Evolutionary conservation across 1,140 invertebrate genomes (phyloP).

Genomic region (Aphaenogaster floridana): DNA sequence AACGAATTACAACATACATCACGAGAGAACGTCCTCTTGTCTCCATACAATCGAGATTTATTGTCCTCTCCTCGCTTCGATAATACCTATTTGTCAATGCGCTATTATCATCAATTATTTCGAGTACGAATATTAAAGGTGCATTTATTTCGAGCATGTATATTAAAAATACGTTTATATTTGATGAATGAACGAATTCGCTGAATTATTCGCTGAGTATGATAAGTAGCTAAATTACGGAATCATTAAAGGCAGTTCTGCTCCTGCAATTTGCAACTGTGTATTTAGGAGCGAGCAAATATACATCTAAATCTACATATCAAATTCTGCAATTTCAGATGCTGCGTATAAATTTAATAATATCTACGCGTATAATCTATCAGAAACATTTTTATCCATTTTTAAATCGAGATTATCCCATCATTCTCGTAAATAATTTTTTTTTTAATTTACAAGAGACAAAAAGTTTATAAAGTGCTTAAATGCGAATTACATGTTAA

Average conservation of each 20-base stretch:
- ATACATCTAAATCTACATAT: background rate
- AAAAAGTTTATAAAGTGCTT: background rate
- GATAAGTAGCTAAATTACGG: background rate
- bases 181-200: background rate
- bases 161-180: background rate
- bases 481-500: background rate
- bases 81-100: background rate
- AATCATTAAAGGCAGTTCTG: background rate
- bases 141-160: background rate
- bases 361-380: background rate
- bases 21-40: background rate
- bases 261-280: background rate
- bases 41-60: constrained; percentile 11
- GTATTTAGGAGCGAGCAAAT: background rate
- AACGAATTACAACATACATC: constrained; percentile 29
- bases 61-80: background rate
- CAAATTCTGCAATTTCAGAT: background rate
- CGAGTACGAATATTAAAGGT: constrained; percentile 9
- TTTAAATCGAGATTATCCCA: background rate
- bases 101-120: background rate
- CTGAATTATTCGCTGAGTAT: background rate
- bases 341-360: background rate
- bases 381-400: background rate
- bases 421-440: background rate
- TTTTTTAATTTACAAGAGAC: background rate